Base-by-base conservation (phyloP, 2,888 invertebrate genomes). In the Eretmocerus hayati region DNA sequence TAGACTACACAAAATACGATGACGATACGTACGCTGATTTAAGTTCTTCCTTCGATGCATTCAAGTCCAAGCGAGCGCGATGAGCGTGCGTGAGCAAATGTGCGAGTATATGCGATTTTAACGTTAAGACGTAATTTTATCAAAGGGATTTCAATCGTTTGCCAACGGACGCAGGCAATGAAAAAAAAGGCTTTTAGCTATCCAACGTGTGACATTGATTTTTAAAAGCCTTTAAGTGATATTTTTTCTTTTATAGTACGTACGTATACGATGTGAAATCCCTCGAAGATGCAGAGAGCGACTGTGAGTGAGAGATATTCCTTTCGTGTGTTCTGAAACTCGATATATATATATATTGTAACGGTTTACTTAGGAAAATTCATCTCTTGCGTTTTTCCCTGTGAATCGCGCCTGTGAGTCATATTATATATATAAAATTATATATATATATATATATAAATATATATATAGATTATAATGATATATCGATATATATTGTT, bases 131-230 rank as follows among this genome's bases (percentile, higher is more conserved):
- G 39, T 41, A 22, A 42, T 46, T 46, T 39, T 50, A 50, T 46
- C 36, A 43, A 40, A 18, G 23, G 46, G 33, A 44, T 32, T 41
- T 44, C 40, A 31, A 23, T 39, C 21, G 37, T 20, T 23, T 22
- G 36, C 47, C 19, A 40, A 26, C 46, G 23, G 35, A 46, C 18
- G 23, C 22, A n/a, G 32, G 36, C 23, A 18, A 42, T 20, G 41
- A 40, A 21, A 37, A 26, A 21, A 36, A 23, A 46, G 47, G 48
- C 42, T 48, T 44, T 44, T 44, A 42, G 19, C 36, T 31, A 46
- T 48, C 22, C 35, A 37, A 42, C 23, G 21, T 32, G 31, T 35
- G 23, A 43, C 23, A 36, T 44, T 19, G 48, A 48, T 43, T 39
- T 35, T 42, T 23, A 23, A 22, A 52, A 48, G 46, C 46, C 48